phyloP scores from a whole-genome alignment of 2,888 invertebrate species.

The Diogma glabrata region DNA sequence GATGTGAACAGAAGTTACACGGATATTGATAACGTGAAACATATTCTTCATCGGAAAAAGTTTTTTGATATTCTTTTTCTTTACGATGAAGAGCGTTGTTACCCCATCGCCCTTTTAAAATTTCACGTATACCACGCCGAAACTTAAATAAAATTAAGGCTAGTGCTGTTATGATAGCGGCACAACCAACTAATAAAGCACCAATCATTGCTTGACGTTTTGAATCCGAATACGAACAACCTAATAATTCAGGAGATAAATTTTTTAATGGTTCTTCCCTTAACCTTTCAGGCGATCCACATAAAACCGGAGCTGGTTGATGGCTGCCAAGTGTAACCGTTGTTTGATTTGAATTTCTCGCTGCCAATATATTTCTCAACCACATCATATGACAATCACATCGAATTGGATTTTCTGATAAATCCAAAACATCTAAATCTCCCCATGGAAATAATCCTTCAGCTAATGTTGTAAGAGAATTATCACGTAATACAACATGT shows the following conservation, averaged over 20 bases:
- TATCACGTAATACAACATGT: constrained; percentile 65
- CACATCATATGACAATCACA: constrained; percentile 74
- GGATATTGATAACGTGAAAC: constrained; percentile 35
- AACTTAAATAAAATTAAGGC: constrained; percentile 67
- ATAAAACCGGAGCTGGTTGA: constrained; percentile 41
- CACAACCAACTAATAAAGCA: constrained; percentile 59
- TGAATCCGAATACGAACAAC: constrained; percentile 69
- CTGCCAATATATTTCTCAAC: constrained; percentile 55
- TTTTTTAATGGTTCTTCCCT: constrained; percentile 56
- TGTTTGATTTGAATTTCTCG: constrained; percentile 23
- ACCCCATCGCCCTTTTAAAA: constrained; percentile 53
- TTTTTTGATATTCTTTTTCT: constrained; percentile 82
- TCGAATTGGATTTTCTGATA: constrained; percentile 70
- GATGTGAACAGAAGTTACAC: constrained; percentile 31
- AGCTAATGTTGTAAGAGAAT: constrained; percentile 61
- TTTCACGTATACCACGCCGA: constrained; percentile 65
- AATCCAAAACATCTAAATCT: constrained; percentile 60
- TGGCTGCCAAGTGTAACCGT: not conserved
- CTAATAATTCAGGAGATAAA: constrained; percentile 63
- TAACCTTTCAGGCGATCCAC: constrained; percentile 59
- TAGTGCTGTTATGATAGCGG: constrained; percentile 58
- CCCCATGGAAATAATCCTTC: constrained; percentile 71
- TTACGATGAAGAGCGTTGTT: constrained; percentile 45
- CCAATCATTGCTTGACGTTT: constrained; percentile 70
- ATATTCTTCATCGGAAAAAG: constrained; percentile 79